Evolutionary conservation across 2,888 invertebrate species (phyloP).

Genomic region (Eristalis tenax): DNA sequence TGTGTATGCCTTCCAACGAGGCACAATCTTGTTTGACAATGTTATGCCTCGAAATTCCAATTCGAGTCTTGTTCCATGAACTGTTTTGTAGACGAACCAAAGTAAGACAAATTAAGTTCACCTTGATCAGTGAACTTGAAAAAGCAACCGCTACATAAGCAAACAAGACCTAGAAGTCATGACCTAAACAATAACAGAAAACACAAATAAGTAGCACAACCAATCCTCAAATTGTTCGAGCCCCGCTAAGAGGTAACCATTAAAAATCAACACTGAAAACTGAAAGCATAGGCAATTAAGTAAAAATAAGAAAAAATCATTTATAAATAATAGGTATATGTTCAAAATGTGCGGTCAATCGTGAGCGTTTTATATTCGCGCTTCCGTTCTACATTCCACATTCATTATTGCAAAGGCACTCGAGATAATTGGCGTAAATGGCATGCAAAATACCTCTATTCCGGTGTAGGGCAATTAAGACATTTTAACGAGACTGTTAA

Average conservation of each 20-base stretch:
- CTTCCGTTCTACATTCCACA: background rate
- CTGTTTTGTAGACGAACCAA: background rate
- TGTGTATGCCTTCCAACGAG: too few relatives aligned
- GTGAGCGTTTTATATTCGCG: background rate
- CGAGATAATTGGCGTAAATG: background rate
- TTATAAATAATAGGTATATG: background rate
- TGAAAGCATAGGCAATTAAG: too few relatives aligned
- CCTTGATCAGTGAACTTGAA: background rate
- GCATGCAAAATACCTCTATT: constrained; percentile 1
- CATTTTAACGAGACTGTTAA: constrained; percentile 6
- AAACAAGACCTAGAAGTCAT: background rate
- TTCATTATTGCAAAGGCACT: constrained; percentile 11
- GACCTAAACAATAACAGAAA: background rate
- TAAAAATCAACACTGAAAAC: too few relatives aligned
- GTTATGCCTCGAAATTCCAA: background rate
- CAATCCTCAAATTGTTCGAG: background rate
- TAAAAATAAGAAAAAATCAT: too few relatives aligned
- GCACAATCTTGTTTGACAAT: too few relatives aligned
- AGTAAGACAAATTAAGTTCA: background rate
- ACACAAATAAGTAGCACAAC: background rate
- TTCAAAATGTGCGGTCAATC: background rate
- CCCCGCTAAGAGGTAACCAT: background rate
- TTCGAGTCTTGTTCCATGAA: background rate
- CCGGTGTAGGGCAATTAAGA: constrained; percentile 10
- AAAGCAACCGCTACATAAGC: background rate